Conservation (phyloP, 1,140 invertebrate species). For the Uloborus diversus region DNA sequence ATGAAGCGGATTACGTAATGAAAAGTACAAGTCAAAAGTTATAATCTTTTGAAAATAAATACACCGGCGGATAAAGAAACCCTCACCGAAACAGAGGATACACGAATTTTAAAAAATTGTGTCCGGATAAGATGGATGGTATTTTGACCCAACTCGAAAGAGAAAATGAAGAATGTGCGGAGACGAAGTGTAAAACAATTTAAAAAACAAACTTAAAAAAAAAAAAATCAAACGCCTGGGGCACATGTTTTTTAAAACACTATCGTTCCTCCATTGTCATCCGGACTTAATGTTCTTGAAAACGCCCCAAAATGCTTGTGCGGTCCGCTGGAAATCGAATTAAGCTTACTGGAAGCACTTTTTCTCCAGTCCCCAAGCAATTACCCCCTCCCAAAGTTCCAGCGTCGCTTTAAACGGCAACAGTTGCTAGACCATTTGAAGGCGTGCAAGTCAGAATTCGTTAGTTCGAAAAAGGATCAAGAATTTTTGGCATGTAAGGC, state of each 20-base stretch:
- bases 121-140: slow-evolving; percentile 53
- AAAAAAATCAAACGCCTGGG: slow-evolving; percentile 42
- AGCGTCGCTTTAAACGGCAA: slow-evolving; percentile 34
- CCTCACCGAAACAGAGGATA: background rate
- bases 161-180: background rate
- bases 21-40: background rate
- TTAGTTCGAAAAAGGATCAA: slow-evolving; percentile 49
- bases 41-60: background rate
- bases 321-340: slow-evolving; percentile 53
- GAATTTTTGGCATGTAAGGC: slow-evolving; percentile 49
- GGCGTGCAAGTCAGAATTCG: slow-evolving; percentile 49
- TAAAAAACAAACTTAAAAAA: slow-evolving; percentile 27
- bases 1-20: no score
- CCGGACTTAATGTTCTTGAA: slow-evolving; percentile 52
- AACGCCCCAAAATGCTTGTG: slow-evolving; percentile 49
- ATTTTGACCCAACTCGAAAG: slow-evolving; percentile 6
- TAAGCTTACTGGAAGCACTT: slow-evolving; percentile 15
- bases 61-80: no score
- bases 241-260: slow-evolving; percentile 54
- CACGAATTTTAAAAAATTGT: slow-evolving; percentile 16
- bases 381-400: background rate
- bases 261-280: slow-evolving; percentile 44
- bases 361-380: background rate
- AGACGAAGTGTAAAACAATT: slow-evolving; percentile 10
- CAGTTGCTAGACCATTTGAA: slow-evolving; percentile 15